Evolutionary conservation across 2,797 vertebrate species (phyloP).

Genomic region (Ptychadena robeensis): DNA sequence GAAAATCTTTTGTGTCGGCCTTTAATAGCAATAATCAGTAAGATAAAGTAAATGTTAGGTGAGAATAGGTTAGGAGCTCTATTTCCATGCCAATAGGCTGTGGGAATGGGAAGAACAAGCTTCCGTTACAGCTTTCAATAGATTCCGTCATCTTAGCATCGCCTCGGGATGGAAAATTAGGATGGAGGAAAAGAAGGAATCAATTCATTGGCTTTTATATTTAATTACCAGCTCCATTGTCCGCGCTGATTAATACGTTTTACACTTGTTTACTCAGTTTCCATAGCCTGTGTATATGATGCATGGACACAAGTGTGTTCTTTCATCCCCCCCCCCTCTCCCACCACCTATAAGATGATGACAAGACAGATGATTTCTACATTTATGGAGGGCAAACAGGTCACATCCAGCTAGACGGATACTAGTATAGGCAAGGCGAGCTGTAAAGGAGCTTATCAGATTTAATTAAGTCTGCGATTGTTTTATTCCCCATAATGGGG

Average conservation of each 20-base stretch:
- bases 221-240: conserved; percentile 50
- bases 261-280: conserved; percentile 17
- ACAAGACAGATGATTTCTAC: conserved; percentile 10
- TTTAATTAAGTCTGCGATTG: conserved; percentile 33
- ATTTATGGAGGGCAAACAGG: conserved; percentile 11
- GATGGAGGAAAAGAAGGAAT: conserved; percentile 25
- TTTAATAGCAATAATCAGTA: conserved; percentile 44
- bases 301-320: neutral
- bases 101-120: conserved; percentile 27
- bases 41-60: conserved; percentile 51
- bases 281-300: conserved; percentile 7
- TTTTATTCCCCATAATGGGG: conserved; percentile 1
- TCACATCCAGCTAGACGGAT: neutral
- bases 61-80: conserved; percentile 38
- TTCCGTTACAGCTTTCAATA: conserved; percentile 44
- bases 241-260: conserved; percentile 37
- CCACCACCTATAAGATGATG: neutral
- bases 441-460: conserved; percentile 18
- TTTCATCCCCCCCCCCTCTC: too few relatives aligned
- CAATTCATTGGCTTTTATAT: conserved; percentile 57
- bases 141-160: conserved; percentile 30
- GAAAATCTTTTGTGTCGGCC: conserved; percentile 45
- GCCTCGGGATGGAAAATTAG: conserved; percentile 50
- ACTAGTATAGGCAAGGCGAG: neutral
- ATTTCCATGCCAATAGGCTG: conserved; percentile 58